Conservation (phyloP, 2,113 vertebrate genomes). For the Elachura formosa region DNA sequence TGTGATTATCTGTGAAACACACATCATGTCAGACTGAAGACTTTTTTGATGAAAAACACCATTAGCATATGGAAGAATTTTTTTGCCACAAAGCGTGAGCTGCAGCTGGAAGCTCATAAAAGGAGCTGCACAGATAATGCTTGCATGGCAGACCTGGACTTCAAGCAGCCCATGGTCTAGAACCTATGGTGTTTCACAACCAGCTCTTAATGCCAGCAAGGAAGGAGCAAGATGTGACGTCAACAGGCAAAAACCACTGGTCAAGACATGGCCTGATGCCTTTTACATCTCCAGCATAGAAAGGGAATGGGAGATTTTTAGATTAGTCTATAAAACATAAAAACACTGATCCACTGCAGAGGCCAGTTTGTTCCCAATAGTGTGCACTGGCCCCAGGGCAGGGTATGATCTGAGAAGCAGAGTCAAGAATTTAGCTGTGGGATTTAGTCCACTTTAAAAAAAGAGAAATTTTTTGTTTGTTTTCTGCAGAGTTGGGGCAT, state of each 20-base stretch:
- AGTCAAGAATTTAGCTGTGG: not conserved
- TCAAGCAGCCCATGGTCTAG: not conserved
- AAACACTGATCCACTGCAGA: not conserved
- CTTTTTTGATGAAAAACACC: not conserved
- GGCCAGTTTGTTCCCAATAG: not conserved
- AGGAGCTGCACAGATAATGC: not conserved
- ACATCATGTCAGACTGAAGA: not conserved
- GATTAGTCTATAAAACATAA: not conserved
- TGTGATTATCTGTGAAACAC: not conserved
- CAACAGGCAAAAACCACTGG: not conserved
- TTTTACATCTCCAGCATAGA: not conserved
- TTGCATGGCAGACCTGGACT: not conserved
- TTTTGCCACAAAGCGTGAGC: not conserved
- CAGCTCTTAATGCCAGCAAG: fast-evolving
- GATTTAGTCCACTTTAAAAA: not conserved
- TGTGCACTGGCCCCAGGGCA: fast-evolving
- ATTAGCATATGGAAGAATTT: not conserved
- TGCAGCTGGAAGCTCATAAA: not conserved
- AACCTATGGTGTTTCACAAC: not conserved
- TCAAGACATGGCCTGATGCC: not conserved
- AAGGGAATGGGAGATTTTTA: not conserved
- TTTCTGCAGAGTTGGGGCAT: not conserved
- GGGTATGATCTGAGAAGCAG: not conserved
- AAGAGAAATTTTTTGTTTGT: not conserved
- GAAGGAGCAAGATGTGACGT: not conserved